A percentile compares a stretch with the other conserved stretches of the same genome.
Evolutionary conservation across 2,888 invertebrate genomes (phyloP).

Genomic region (Pterobdella sp.): DNA sequence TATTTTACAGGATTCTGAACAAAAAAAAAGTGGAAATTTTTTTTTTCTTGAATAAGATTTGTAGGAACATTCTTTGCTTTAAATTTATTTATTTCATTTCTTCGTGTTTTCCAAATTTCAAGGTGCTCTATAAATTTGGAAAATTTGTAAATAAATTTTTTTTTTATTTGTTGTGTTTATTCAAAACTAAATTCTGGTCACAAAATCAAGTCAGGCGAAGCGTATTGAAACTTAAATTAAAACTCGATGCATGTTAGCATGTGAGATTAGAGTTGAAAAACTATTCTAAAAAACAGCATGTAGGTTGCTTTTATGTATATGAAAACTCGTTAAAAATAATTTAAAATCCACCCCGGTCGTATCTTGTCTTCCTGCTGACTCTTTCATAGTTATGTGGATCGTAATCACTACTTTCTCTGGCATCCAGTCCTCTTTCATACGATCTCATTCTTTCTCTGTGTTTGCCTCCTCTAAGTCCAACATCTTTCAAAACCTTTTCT

Average conservation of each 20-base stretch:
- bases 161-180: neutral
- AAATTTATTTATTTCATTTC: neutral
- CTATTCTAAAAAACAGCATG: no score
- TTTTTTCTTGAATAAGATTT: slow-evolving; percentile 90
- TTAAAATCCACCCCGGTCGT: no score
- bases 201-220: no score
- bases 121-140: neutral
- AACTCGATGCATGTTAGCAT: no score
- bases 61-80: neutral
- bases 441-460: slow-evolving; percentile 16
- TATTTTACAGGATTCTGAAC: slow-evolving; percentile 80
- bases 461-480: neutral
- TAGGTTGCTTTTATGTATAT: no score
- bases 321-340: no score
- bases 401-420: neutral
- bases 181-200: neutral
- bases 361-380: neutral
- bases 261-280: no score
- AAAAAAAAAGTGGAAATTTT: slow-evolving; percentile 92
- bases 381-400: neutral
- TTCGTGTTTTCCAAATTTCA: slow-evolving; percentile 7
- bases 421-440: slow-evolving; percentile 1
- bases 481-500: neutral
- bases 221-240: no score
- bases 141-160: slow-evolving; percentile 3